phyloP scores from a whole-genome alignment of 2,113 vertebrate species.

The Vicugna pacos region DNA sequence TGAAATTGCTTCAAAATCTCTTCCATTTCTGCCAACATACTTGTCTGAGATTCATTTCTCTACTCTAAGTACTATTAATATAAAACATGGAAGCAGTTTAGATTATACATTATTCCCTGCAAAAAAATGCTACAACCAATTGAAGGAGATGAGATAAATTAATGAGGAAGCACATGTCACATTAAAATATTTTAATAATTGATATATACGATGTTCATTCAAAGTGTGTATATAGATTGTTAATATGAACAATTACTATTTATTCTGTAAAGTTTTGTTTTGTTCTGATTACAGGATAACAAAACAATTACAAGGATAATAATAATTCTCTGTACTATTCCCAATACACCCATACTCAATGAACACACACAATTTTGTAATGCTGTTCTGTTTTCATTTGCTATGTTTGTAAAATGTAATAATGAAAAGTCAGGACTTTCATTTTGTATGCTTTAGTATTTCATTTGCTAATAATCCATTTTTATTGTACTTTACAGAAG shows the following conservation, averaged over 20 bases:
- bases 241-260: not conserved
- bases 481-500: not conserved
- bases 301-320: not conserved
- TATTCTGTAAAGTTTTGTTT: not conserved
- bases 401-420: not conserved
- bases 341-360: not conserved
- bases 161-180: not conserved
- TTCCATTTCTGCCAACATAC: not conserved
- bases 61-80: not conserved
- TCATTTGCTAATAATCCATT: not conserved
- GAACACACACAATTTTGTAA: not conserved
- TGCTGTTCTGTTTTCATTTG: not conserved
- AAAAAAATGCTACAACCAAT: not conserved
- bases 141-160: not conserved
- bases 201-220: not conserved
- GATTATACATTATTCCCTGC: not conserved
- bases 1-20: conserved; percentile 56
- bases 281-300: not conserved
- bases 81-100: not conserved
- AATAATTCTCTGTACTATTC: not conserved
- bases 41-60: conserved; percentile 19
- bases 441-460: not conserved
- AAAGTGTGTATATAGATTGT: not conserved
- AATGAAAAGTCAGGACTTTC: not conserved
- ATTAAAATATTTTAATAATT: conserved; percentile 47